phyloP scores from a whole-genome alignment of 2,797 vertebrate species.

The Serranus cabrilla region DNA sequence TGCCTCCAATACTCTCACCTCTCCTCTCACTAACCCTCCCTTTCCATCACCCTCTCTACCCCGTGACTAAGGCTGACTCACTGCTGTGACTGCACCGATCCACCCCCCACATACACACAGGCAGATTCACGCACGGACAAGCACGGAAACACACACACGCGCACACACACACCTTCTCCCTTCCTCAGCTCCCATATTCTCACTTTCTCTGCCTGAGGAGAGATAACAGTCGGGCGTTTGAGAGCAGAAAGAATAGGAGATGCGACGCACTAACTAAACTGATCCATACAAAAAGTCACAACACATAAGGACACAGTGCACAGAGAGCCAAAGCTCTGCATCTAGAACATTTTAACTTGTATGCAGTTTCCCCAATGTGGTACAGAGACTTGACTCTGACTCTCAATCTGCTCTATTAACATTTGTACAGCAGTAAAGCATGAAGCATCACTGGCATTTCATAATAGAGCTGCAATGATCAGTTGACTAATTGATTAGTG shows the following conservation, averaged over 20 bases:
- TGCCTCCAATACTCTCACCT: constrained; percentile 65
- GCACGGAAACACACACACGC: constrained; percentile 29
- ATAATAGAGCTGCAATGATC: background rate
- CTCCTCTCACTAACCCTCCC: constrained; percentile 60
- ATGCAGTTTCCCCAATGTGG: background rate
- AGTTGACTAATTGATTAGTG: too few relatives aligned
- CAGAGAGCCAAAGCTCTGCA: constrained; percentile 5
- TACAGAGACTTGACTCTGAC: background rate
- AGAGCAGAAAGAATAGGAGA: constrained; percentile 36
- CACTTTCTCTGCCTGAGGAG: constrained; percentile 53
- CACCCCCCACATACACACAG: constrained; percentile 14
- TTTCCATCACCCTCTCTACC: constrained; percentile 69
- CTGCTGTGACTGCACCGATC: constrained; percentile 71
- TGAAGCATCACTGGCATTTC: constrained; percentile 2
- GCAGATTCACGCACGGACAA: constrained; percentile 15
- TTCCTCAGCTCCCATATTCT: constrained; percentile 53
- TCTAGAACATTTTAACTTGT: too few relatives aligned
- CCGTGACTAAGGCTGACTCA: constrained; percentile 80
- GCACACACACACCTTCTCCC: constrained; percentile 27
- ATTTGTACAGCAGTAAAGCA: background rate
- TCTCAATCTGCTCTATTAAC: background rate
- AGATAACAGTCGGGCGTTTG: constrained; percentile 57
- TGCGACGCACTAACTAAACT: constrained; percentile 33
- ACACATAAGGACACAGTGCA: background rate
- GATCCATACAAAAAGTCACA: constrained; percentile 33